Conservation (phyloP, 2,113 vertebrate species). For the Poeciliopsis prolifica region DNA sequence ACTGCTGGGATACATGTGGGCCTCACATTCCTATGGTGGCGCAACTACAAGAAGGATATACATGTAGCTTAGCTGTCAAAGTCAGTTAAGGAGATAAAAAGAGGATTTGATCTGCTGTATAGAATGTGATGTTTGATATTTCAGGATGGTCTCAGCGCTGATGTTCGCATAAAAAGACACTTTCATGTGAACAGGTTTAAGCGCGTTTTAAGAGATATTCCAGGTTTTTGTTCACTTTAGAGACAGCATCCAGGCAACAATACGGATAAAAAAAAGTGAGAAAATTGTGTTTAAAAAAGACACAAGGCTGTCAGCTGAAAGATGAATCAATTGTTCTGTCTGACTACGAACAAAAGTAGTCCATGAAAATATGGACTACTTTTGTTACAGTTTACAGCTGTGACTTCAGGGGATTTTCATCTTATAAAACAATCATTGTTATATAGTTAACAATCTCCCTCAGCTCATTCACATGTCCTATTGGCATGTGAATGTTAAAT, state of each 20-base stretch:
- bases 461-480: conserved; percentile 20
- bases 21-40: conserved; percentile 8
- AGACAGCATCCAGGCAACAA: neutral
- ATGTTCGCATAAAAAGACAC: neutral
- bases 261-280: neutral
- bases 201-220: neutral
- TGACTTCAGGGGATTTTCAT: conserved; percentile 37
- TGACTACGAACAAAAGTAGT: conserved; percentile 39
- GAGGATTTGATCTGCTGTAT: neutral
- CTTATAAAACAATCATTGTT: conserved; percentile 19
- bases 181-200: neutral
- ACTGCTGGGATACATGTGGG: conserved; percentile 20
- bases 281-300: conserved; percentile 9
- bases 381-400: conserved; percentile 59
- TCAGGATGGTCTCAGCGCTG: neutral
- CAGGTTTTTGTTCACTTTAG: neutral
- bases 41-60: conserved; percentile 26
- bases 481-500: conserved; percentile 45
- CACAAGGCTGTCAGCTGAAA: conserved; percentile 17
- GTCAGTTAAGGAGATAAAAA: conserved; percentile 2
- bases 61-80: conserved; percentile 36
- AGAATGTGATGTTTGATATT: neutral
- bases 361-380: conserved; percentile 43
- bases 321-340: conserved; percentile 29
- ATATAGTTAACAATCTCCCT: conserved; percentile 34